Evolutionary conservation across 2,113 vertebrate genomes (phyloP).

Genomic region (Indicator indicator): DNA sequence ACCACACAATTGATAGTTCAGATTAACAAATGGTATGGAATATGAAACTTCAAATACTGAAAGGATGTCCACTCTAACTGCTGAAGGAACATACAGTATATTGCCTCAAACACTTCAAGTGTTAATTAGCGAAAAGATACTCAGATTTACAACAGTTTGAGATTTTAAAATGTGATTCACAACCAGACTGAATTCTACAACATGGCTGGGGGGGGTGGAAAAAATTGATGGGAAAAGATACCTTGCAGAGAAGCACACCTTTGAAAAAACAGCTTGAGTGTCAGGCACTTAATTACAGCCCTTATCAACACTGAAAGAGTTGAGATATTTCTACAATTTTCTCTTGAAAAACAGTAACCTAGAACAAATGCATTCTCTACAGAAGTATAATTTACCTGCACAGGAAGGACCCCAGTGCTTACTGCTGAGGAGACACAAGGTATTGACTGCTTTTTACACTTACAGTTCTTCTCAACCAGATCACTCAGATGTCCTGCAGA

Average conservation of each 20-base stretch:
- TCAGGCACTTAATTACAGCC: neutral
- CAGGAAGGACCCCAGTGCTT: neutral
- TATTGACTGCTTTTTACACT: neutral
- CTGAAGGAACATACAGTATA: neutral
- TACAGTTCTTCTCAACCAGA: neutral
- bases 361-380: neutral
- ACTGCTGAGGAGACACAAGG: neutral
- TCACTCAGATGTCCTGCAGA: neutral
- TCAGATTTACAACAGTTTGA: neutral
- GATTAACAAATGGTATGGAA: neutral
- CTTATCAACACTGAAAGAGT: neutral
- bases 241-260: neutral
- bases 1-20: neutral
- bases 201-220: too few species aligned
- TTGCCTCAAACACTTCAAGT: neutral
- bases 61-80: neutral
- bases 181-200: neutral
- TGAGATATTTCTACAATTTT: neutral
- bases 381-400: neutral
- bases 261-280: neutral
- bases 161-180: neutral
- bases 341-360: neutral
- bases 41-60: neutral
- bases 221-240: neutral
- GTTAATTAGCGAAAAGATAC: neutral